These are phyloP conservation scores for Nothobranchius kuhntae DNA, from an alignment of 2,113 vertebrate species.

Conservation along the genomic window DNA sequence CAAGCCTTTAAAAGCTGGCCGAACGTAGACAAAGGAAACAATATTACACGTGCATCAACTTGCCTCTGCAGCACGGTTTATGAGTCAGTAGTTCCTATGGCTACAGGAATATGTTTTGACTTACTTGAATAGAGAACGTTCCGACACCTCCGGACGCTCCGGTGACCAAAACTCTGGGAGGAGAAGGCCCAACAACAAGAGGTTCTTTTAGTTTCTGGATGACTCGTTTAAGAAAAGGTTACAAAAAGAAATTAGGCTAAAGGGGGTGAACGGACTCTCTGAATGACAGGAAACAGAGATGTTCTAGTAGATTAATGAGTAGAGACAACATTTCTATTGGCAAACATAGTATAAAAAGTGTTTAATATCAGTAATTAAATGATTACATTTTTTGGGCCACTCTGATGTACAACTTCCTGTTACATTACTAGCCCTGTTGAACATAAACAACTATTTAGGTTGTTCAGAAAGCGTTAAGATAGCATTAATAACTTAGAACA, in stretches of 20 bases:
- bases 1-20: slow-evolving; percentile 89
- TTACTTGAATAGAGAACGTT: slow-evolving; percentile 91
- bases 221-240: slow-evolving; percentile 17
- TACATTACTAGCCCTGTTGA: too few species aligned
- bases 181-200: slow-evolving; percentile 20
- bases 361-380: neutral
- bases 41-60: neutral
- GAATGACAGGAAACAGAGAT: slow-evolving; percentile 16
- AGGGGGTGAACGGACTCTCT: slow-evolving; percentile 1
- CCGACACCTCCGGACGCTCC: slow-evolving; percentile 92
- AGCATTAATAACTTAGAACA: too few species aligned
- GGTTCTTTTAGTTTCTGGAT: slow-evolving; percentile 35
- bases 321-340: neutral
- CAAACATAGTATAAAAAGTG: neutral
- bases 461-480: too few species aligned
- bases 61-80: neutral
- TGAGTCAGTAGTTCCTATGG: neutral
- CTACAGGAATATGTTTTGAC: neutral
- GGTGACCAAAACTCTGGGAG: slow-evolving; percentile 86
- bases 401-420: too few species aligned
- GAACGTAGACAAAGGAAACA: slow-evolving; percentile 24
- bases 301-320: neutral
- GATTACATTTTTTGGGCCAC: too few species aligned
- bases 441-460: too few species aligned
- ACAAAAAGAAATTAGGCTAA: slow-evolving; percentile 6